These are phyloP conservation scores for Papilio dardanus DNA, from an alignment of 1,140 invertebrate genomes.

Conservation along the genomic window DNA sequence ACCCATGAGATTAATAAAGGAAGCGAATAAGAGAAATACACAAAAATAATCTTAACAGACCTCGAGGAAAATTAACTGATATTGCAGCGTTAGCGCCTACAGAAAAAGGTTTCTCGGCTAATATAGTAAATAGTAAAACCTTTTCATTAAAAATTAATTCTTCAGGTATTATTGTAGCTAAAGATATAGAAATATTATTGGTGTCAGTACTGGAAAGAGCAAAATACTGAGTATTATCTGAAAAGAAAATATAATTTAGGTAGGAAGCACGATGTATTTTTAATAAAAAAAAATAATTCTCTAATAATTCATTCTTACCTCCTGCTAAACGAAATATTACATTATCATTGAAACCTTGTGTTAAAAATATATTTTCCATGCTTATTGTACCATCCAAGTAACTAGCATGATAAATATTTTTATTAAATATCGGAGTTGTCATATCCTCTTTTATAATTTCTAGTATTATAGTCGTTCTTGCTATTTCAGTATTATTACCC, in stretches of 20 bases:
- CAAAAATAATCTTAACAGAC: constrained; percentile 41
- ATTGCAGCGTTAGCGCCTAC: constrained; percentile 59
- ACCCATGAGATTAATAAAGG: neutral
- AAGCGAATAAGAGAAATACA: constrained; percentile 22
- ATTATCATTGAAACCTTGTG: constrained; percentile 57
- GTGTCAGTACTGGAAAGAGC: constrained; percentile 42
- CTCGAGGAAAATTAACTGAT: constrained; percentile 55
- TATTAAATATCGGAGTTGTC: constrained; percentile 59
- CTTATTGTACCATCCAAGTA: constrained; percentile 45
- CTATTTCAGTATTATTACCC: constrained; percentile 48
- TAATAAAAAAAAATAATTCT: no score
- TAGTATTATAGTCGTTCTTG: constrained; percentile 52
- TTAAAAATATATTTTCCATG: constrained; percentile 53
- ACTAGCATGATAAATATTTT: constrained; percentile 54
- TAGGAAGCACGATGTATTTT: no score
- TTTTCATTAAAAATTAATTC: constrained; percentile 63
- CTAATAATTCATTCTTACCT: constrained; percentile 57
- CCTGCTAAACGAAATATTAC: constrained; percentile 55
- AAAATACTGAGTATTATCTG: constrained; percentile 62
- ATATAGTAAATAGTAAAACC: constrained; percentile 54
- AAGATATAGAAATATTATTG: constrained; percentile 46
- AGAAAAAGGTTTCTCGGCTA: constrained; percentile 56
- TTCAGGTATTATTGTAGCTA: constrained; percentile 51
- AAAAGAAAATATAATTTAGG: no score
- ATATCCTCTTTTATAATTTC: constrained; percentile 62